These are phyloP conservation scores for Aplysina aerophoba DNA, from an alignment of 37 sponge, comb jelly and placozoan genomes.

Conservation along the genomic window DNA sequence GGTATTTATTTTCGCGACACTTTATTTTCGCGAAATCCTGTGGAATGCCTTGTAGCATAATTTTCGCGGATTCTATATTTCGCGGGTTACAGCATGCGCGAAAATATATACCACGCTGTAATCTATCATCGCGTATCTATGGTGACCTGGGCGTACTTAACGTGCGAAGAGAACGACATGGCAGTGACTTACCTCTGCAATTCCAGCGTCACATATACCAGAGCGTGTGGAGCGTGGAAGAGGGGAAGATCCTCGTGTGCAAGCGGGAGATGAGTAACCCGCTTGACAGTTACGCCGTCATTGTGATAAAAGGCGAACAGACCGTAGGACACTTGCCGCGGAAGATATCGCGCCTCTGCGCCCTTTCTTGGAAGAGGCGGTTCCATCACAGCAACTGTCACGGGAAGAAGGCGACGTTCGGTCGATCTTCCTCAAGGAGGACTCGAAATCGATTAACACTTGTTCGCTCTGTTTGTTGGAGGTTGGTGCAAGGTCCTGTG, in stretches of 20 bases:
- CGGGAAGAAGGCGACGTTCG: constrained; percentile 27
- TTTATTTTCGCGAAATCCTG: constrained; percentile 19
- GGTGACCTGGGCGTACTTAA: not conserved
- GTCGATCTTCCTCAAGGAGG: constrained; percentile 33
- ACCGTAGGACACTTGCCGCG: constrained; percentile 30
- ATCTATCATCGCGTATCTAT: not conserved
- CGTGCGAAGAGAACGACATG: constrained; percentile 15
- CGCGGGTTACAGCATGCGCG: constrained; percentile 13
- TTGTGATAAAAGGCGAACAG: constrained; percentile 12
- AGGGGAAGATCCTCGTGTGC: constrained; percentile 23
- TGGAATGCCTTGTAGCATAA: not conserved
- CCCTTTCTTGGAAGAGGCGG: constrained; percentile 33
- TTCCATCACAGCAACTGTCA: constrained; percentile 20
- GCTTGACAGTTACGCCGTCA: constrained; percentile 14
- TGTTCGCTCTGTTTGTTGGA: too few relatives aligned
- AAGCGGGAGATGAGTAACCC: constrained; percentile 40
- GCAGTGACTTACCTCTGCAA: constrained; percentile 26
- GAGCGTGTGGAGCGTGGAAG: constrained; percentile 31
- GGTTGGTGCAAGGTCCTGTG: too few relatives aligned
- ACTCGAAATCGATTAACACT: constrained; percentile 12
- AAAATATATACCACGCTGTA: not conserved
- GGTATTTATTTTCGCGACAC: constrained; percentile 17
- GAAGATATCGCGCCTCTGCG: constrained; percentile 32
- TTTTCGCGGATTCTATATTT: constrained; percentile 10
- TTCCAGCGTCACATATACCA: constrained; percentile 29